Evolutionary conservation across 2,888 invertebrate species (phyloP).

Genomic region (Perizoma affinitatum): DNA sequence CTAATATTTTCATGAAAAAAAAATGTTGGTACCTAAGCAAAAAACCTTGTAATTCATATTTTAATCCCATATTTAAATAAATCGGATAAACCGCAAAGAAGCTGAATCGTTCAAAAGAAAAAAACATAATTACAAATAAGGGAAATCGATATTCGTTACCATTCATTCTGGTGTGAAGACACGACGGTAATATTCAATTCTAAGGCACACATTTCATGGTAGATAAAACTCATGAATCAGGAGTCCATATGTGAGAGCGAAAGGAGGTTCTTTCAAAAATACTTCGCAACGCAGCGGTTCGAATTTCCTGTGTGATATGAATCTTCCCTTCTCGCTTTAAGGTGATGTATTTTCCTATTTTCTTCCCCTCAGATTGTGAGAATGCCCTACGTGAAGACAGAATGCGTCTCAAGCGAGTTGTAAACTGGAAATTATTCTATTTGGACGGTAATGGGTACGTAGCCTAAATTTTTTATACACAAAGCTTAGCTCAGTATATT

Average conservation of each 20-base stretch:
- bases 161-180: conserved; percentile 63
- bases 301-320: conserved; percentile 83
- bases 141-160: conserved; percentile 55
- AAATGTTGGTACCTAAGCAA: background rate
- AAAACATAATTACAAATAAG: conserved; percentile 30
- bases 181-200: conserved; percentile 75
- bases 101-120: conserved; percentile 19
- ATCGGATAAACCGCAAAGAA: conserved; percentile 14
- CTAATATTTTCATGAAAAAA: background rate
- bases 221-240: conserved; percentile 84
- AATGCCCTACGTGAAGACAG: conserved; percentile 46
- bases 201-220: conserved; percentile 76
- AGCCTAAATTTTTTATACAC: no score
- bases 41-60: conserved; percentile 3
- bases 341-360: conserved; percentile 83
- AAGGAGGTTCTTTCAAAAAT: conserved; percentile 75
- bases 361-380: conserved; percentile 63
- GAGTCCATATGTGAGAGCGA: conserved; percentile 75
- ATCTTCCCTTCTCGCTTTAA: conserved; percentile 83
- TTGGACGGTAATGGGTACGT: conserved; percentile 3
- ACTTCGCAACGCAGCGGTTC: conserved; percentile 67
- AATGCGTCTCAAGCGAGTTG: conserved; percentile 32
- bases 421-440: conserved; percentile 22
- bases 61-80: conserved; percentile 11
- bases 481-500: no score